These are phyloP conservation scores for Thecophora atra DNA, from an alignment of 2,888 invertebrate genomes.

Conservation along the genomic window DNA sequence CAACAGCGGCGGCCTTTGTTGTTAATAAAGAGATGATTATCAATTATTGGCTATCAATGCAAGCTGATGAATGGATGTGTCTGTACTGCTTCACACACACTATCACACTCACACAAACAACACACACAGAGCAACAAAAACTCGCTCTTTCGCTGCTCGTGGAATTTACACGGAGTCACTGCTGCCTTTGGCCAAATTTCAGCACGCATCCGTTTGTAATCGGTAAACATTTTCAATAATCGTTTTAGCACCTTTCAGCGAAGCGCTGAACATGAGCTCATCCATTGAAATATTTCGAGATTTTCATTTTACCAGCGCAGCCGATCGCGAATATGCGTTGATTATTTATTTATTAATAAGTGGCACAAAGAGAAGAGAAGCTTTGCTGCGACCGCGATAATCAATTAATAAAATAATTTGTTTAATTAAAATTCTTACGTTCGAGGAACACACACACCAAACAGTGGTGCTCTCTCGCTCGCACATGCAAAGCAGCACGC, in stretches of 20 bases:
- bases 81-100: too few relatives aligned
- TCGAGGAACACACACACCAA: not conserved
- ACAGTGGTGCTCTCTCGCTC: not conserved
- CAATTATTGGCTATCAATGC: slow-evolving; percentile 3
- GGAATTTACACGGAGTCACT: slow-evolving; percentile 6
- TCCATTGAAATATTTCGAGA: slow-evolving; percentile 13
- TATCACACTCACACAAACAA: not conserved
- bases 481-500: not conserved
- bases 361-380: not conserved
- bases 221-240: slow-evolving; percentile 11
- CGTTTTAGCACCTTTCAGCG: slow-evolving; percentile 3
- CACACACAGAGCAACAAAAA: not conserved
- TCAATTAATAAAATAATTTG: slow-evolving; percentile 44
- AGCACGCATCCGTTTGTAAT: not conserved
- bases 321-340: not conserved
- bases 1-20: not conserved
- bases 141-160: not conserved
- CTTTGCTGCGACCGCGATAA: slow-evolving; percentile 10
- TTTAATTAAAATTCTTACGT: slow-evolving; percentile 43
- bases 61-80: not conserved
- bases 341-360: slow-evolving; percentile 21
- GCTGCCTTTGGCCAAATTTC: not conserved
- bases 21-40: too few relatives aligned
- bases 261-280: not conserved
- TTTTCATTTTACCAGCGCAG: not conserved